phyloP scores from a whole-genome alignment of 2,888 invertebrate species.

The Orchesellides sinensis region DNA sequence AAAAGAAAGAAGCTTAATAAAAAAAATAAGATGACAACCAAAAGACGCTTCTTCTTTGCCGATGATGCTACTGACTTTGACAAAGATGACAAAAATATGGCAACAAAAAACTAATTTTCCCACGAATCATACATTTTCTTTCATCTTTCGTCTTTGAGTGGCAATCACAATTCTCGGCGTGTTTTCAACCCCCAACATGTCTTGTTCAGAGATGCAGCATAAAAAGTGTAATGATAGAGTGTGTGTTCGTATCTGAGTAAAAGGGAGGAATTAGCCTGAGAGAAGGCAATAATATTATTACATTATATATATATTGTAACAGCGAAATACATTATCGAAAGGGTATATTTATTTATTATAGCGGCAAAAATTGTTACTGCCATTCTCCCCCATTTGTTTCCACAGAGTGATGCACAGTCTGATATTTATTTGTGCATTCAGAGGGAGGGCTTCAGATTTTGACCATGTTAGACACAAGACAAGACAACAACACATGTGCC shows the following conservation, averaged over 20 bases:
- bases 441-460: no score
- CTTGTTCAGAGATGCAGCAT: slow-evolving; percentile 12
- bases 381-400: no score
- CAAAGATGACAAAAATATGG: slow-evolving; percentile 75
- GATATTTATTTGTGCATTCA: no score
- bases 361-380: no score
- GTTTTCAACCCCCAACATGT: slow-evolving; percentile 18
- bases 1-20: slow-evolving; percentile 3
- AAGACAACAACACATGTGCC: no score
- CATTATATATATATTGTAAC: neutral
- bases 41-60: no score
- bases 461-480: no score
- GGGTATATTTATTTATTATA: slow-evolving; percentile 28
- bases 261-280: slow-evolving; percentile 39
- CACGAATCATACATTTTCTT: slow-evolving; percentile 69
- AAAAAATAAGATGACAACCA: slow-evolving; percentile 36
- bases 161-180: slow-evolving; percentile 44
- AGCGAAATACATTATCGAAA: slow-evolving; percentile 43
- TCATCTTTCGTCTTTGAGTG: neutral
- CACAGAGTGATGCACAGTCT: no score
- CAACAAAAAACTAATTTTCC: slow-evolving; percentile 75
- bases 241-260: no score
- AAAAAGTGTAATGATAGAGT: slow-evolving; percentile 2
- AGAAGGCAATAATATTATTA: slow-evolving; percentile 30
- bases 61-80: slow-evolving; percentile 74